phyloP scores from a whole-genome alignment of 2,113 vertebrate species.

The Nipponia nippon region DNA sequence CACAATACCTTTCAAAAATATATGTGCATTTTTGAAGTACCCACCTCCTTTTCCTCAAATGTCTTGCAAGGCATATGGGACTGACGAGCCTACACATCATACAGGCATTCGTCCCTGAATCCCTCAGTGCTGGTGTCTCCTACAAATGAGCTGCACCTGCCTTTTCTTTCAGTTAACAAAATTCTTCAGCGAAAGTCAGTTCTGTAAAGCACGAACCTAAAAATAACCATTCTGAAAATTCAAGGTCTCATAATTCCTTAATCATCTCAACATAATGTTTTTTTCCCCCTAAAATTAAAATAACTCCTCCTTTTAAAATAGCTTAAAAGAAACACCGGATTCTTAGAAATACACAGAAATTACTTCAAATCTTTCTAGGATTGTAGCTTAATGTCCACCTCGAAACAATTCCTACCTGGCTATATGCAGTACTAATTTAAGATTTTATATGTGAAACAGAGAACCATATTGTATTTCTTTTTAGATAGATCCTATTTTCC shows the following conservation, averaged over 20 bases:
- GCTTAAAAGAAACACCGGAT: not conserved
- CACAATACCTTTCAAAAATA: not conserved
- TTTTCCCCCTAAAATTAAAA: not conserved
- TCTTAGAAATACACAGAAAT: not conserved
- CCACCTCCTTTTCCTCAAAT: not conserved
- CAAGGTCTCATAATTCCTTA: not conserved
- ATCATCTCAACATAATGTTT: not conserved
- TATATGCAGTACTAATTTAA: not conserved
- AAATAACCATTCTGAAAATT: not conserved
- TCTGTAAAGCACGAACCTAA: not conserved
- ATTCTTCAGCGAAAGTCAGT: not conserved
- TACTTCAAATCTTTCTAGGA: not conserved
- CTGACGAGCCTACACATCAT: not conserved
- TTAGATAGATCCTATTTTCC: not conserved
- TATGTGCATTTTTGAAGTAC: not conserved
- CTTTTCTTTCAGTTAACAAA: not conserved
- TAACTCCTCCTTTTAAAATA: not conserved
- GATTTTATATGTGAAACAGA: not conserved
- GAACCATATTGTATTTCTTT: not conserved
- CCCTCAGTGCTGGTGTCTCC: not conserved
- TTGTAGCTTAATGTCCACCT: not conserved
- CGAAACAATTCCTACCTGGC: not conserved
- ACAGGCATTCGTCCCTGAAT: not conserved
- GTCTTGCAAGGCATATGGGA: not conserved
- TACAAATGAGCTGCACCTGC: not conserved